Evolutionary conservation across 2,113 vertebrate species (phyloP).

Genomic region (Lipophrys pholis): DNA sequence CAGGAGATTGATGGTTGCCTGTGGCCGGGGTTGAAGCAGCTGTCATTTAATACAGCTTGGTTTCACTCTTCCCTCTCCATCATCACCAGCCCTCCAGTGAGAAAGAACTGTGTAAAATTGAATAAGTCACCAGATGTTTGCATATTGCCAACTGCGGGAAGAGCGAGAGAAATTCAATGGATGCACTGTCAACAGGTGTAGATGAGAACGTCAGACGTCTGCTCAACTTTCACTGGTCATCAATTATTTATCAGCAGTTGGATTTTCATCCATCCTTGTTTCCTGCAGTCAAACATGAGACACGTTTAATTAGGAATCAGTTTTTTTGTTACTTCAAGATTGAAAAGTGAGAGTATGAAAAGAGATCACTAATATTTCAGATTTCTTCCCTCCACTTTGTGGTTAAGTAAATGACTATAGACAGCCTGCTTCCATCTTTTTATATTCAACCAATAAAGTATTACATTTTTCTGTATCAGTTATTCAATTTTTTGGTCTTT

Average conservation of each 20-base stretch:
- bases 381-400: too few relatives aligned
- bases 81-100: not conserved
- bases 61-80: constrained; percentile 5
- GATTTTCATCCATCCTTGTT: not conserved
- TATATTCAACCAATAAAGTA: too few relatives aligned
- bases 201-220: not conserved
- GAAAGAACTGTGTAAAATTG: not conserved
- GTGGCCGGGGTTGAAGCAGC: not conserved
- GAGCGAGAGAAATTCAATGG: not conserved
- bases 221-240: not conserved
- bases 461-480: too few relatives aligned
- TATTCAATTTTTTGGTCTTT: too few relatives aligned
- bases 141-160: not conserved
- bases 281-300: not conserved
- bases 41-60: constrained; percentile 2
- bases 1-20: constrained; percentile 6
- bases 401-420: too few relatives aligned
- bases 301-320: not conserved
- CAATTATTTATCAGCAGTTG: not conserved
- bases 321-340: not conserved
- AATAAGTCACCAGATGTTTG: constrained; percentile 9
- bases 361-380: too few relatives aligned
- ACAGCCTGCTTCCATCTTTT: too few relatives aligned
- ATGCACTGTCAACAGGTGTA: not conserved
- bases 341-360: not conserved